phyloP scores from a whole-genome alignment of 2,797 vertebrate genomes.

The Columba guinea region DNA sequence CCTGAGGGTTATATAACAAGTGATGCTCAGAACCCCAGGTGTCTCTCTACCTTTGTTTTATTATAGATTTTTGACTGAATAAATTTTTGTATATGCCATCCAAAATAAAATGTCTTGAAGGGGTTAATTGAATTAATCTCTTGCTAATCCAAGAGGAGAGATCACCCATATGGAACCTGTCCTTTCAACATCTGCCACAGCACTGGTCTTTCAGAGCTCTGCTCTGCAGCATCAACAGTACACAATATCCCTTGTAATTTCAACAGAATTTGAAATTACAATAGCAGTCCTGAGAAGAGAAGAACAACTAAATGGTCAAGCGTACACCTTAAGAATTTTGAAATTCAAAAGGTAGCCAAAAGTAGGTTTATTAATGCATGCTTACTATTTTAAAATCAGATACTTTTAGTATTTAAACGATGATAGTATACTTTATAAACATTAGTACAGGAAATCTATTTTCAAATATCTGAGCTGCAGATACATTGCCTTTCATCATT shows the following conservation, averaged over 20 bases:
- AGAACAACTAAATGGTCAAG: neutral
- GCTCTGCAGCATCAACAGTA: neutral
- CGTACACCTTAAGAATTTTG: neutral
- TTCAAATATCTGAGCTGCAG: neutral
- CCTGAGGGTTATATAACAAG: neutral
- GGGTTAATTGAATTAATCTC: neutral
- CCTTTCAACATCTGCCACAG: neutral
- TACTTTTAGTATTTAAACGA: neutral
- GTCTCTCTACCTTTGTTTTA: neutral
- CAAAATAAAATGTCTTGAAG: neutral
- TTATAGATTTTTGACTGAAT: neutral
- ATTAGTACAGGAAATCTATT: neutral
- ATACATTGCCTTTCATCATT: rapidly evolving
- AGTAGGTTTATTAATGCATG: neutral
- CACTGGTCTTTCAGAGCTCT: neutral
- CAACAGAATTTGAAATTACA: neutral
- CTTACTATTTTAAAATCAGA: neutral
- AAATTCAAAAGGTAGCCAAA: neutral
- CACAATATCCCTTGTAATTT: neutral
- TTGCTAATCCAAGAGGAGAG: neutral
- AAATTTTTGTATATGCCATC: neutral
- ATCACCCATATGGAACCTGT: neutral
- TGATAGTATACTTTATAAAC: neutral
- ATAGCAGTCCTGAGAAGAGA: neutral
- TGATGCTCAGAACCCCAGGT: neutral